These are phyloP conservation scores for Brachionus paranguensis DNA, from an alignment of 1,140 invertebrate genomes.

Conservation along the genomic window DNA sequence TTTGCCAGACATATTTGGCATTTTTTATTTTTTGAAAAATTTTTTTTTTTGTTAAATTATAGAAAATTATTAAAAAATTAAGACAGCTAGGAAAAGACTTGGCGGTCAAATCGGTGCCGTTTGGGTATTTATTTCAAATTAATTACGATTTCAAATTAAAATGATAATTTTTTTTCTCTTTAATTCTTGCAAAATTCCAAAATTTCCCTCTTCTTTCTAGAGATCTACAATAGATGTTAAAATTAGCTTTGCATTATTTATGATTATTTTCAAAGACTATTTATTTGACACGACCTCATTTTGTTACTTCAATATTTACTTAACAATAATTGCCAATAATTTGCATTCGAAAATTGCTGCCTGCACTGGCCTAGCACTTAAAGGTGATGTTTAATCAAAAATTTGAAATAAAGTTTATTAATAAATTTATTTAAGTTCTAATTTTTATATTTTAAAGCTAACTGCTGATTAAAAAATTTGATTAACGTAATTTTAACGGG, in stretches of 20 bases:
- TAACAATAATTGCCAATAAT: not conserved
- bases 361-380: too few relatives aligned
- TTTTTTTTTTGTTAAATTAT: not conserved
- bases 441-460: too few relatives aligned
- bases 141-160: not conserved
- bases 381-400: too few relatives aligned
- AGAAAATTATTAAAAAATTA: not conserved
- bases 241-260: not conserved
- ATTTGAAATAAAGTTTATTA: too few relatives aligned
- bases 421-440: too few relatives aligned
- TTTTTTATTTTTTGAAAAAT: not conserved
- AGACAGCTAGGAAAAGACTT: not conserved
- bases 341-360: too few relatives aligned
- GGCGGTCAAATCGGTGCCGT: not conserved
- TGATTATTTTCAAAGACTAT: not conserved
- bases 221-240: not conserved
- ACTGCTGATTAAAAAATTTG: too few relatives aligned
- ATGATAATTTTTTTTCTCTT: not conserved
- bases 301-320: not conserved
- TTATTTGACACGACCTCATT: not conserved
- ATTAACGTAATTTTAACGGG: too few relatives aligned
- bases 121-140: not conserved
- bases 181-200: not conserved
- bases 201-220: not conserved
- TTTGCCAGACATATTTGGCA: conserved; percentile 32